These are phyloP conservation scores for Nephrocerus scutellatus DNA, from an alignment of 2,888 invertebrate species.

Conservation along the genomic window DNA sequence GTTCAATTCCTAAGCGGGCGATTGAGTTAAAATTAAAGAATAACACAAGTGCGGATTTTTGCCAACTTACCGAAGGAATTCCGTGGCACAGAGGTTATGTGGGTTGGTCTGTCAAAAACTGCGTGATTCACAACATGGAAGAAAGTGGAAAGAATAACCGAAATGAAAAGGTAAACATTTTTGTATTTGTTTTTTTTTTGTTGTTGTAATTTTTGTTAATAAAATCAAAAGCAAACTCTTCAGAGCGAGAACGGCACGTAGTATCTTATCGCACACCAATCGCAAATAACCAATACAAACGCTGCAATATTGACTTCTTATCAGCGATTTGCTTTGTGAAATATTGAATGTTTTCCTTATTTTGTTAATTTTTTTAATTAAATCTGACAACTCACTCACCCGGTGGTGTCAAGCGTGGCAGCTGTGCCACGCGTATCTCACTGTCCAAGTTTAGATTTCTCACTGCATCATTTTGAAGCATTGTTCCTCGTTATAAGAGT, in stretches of 20 bases:
- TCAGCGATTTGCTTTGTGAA: too few relatives aligned
- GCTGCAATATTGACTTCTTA: too few relatives aligned
- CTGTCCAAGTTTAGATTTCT: constrained; percentile 43
- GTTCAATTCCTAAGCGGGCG: constrained; percentile 24
- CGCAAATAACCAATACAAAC: too few relatives aligned
- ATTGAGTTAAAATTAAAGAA: too few relatives aligned
- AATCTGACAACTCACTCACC: constrained; percentile 26
- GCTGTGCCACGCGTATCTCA: constrained; percentile 43
- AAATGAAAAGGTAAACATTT: constrained; percentile 1
- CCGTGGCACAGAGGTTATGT: constrained; percentile 39
- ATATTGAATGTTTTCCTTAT: too few relatives aligned
- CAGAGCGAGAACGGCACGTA: constrained; percentile 17
- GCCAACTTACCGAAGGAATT: constrained; percentile 20
- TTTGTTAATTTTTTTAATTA: constrained; percentile 26
- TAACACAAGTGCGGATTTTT: neutral
- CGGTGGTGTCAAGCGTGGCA: constrained; percentile 33
- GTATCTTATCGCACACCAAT: constrained; percentile 24
- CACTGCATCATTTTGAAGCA: constrained; percentile 44
- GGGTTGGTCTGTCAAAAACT: constrained; percentile 38
- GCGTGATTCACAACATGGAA: constrained; percentile 18
- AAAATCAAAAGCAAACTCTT: constrained; percentile 1
- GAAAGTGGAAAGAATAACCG: constrained; percentile 2
- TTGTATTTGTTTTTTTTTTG: constrained; percentile 3
- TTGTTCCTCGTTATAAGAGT: too few relatives aligned
- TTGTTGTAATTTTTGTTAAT: constrained; percentile 6